Percentiles rank a stretch among this genome's conserved stretches.
These are phyloP conservation scores for Solea solea DNA, from an alignment of 2,113 vertebrate genomes.

Conservation along the genomic window DNA sequence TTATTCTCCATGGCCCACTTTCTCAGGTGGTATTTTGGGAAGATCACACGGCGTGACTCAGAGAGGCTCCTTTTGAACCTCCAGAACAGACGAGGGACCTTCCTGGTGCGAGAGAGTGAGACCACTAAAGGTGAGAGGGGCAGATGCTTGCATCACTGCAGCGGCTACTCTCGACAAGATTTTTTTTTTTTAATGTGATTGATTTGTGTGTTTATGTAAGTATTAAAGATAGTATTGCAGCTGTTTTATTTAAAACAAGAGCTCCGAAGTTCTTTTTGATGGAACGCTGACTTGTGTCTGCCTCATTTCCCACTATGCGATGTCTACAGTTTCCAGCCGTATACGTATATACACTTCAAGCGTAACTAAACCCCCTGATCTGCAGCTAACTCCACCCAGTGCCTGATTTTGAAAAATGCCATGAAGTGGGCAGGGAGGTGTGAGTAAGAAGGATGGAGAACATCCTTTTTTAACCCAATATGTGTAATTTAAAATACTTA, in stretches of 20 bases:
- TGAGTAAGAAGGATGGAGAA: too few relatives aligned
- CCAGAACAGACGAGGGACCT: conserved; percentile 93
- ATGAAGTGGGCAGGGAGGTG: too few relatives aligned
- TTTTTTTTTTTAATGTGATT: too few relatives aligned
- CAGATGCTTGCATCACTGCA: conserved; percentile 25
- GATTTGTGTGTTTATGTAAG: too few relatives aligned
- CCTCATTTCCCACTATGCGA: too few relatives aligned
- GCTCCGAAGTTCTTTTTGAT: neutral
- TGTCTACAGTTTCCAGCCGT: too few relatives aligned
- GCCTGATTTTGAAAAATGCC: too few relatives aligned
- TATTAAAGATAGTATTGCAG: neutral
- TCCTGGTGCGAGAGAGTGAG: conserved; percentile 95
- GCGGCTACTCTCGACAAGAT: conserved; percentile 7
- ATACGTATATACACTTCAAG: too few relatives aligned
- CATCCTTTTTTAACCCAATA: too few relatives aligned
- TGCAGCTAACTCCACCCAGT: too few relatives aligned
- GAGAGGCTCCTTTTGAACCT: conserved; percentile 92
- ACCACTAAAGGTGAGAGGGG: conserved; percentile 93
- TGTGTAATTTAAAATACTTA: too few relatives aligned
- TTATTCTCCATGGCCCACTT: conserved; percentile 44
- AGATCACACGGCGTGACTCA: conserved; percentile 94
- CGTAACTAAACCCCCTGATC: too few relatives aligned
- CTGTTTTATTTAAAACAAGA: neutral
- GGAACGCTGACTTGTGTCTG: neutral
- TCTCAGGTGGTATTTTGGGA: conserved; percentile 96